Conservation (phyloP, 2,797 vertebrate species). For the Poecile montanus region DNA sequence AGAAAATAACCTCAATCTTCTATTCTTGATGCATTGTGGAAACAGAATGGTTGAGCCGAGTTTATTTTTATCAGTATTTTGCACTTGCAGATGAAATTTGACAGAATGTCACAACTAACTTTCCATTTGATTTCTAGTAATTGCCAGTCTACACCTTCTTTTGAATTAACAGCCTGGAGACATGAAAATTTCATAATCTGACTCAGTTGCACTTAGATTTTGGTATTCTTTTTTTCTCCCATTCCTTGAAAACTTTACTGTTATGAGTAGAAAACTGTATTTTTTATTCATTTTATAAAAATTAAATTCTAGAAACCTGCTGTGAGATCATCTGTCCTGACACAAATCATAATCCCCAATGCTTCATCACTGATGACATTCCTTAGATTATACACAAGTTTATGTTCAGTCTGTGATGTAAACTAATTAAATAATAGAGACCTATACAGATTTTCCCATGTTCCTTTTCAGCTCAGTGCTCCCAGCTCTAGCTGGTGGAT, state of each 20-base stretch:
- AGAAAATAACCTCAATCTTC: neutral
- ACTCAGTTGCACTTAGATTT: neutral
- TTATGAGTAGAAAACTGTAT: neutral
- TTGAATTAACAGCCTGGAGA: conserved; percentile 23
- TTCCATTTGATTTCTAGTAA: conserved; percentile 40
- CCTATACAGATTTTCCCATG: neutral
- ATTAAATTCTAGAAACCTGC: neutral
- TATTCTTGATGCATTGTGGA: neutral
- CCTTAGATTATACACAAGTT: neutral
- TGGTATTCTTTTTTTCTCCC: neutral
- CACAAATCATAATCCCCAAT: neutral
- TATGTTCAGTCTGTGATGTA: neutral
- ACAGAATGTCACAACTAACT: conserved; percentile 34
- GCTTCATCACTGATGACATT: neutral
- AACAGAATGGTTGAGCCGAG: neutral
- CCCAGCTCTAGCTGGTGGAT: neutral
- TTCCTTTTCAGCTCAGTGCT: neutral
- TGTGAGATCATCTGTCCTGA: neutral
- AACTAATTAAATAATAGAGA: neutral
- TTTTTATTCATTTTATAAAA: neutral
- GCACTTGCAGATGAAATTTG: conserved; percentile 17
- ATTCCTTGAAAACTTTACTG: neutral
- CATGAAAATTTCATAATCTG: neutral
- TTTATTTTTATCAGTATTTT: conserved; percentile 33
- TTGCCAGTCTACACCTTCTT: neutral